Conservation (phyloP, 1,140 invertebrate species). For the Pseudomyrmex flavicornis region DNA sequence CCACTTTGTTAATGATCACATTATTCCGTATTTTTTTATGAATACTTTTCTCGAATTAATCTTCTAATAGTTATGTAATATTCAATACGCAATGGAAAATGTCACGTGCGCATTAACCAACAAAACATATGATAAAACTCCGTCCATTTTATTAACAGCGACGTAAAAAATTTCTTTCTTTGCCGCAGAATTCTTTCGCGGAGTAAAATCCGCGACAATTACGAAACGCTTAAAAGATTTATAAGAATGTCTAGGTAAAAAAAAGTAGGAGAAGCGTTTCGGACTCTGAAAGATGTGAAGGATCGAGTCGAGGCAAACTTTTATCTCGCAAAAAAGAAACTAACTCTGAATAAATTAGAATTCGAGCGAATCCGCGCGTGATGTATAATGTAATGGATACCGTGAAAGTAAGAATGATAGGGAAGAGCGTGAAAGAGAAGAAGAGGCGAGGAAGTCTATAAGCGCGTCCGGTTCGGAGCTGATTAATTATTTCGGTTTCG, state of each 20-base stretch:
- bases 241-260: slow-evolving; percentile 58
- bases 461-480: slow-evolving; percentile 68
- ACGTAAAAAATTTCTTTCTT: slow-evolving; percentile 59
- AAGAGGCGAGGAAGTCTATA: slow-evolving; percentile 49
- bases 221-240: slow-evolving; percentile 75
- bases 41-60: neutral
- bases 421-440: slow-evolving; percentile 10
- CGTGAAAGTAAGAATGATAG: slow-evolving; percentile 53
- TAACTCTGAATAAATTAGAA: slow-evolving; percentile 83
- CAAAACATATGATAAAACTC: neutral
- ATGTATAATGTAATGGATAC: slow-evolving; percentile 85
- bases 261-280: slow-evolving; percentile 50
- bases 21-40: neutral
- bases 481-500: slow-evolving; percentile 84
- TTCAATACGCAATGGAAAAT: neutral
- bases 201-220: slow-evolving; percentile 74
- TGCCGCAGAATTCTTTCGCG: neutral
- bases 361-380: slow-evolving; percentile 80
- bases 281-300: slow-evolving; percentile 33
- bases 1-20: neutral
- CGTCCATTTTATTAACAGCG: neutral
- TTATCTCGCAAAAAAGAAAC: slow-evolving; percentile 63
- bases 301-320: slow-evolving; percentile 71
- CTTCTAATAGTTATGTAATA: neutral
- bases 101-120: neutral